Base-by-base conservation (phyloP, 2,888 invertebrate species). In the Rotaria socialis region DNA sequence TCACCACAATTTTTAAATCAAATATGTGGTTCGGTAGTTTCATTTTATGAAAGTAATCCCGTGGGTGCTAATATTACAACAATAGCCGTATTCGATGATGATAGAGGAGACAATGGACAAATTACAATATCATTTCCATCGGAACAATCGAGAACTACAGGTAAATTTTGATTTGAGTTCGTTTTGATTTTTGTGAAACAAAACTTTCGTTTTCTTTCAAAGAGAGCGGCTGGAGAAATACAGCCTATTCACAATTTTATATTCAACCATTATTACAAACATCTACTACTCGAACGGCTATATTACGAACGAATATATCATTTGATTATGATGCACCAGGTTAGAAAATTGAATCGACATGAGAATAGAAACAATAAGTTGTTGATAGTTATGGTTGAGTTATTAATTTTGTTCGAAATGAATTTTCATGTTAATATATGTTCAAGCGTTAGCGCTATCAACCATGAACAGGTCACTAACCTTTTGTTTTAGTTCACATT, bases 241-340 rank as follows among this genome's bases (percentile, higher is more conserved):
- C 47, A 0, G 80, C 80, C 3, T 80, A 80, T n/a, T n/a, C 47
- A 47, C 80, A 80, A 80, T 80, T 80, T 47, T 47, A 80, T 47
- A 7, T 80, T 47, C 47, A 47, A 80, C 80, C 47, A 80, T 47
- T 47, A 80, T 8, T 47, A 24, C 80, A 80, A 47, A 47, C 47
- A 2, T 8, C 19, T 80, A 11, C 80, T 24, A 47, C 80, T 43
- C 43, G 80, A 10, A n/a, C 43, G 24, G 80, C 80, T 6, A 11
- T 47, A 47, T 47, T 80, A 80, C 47, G n/a, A 80, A n/a, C 47
- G 4, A 80, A 80, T 43, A 80, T 19, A 47, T 24, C 43, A 80
- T 80, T 80, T 47, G 80, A 80, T 47, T 80, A 80, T 80, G 80
- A 80, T 80, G 80, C 80, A n/a, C 80, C 80, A 47, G 80, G 67